Conservation (phyloP, 2,113 vertebrate species). For the Callospermophilus lateralis region DNA sequence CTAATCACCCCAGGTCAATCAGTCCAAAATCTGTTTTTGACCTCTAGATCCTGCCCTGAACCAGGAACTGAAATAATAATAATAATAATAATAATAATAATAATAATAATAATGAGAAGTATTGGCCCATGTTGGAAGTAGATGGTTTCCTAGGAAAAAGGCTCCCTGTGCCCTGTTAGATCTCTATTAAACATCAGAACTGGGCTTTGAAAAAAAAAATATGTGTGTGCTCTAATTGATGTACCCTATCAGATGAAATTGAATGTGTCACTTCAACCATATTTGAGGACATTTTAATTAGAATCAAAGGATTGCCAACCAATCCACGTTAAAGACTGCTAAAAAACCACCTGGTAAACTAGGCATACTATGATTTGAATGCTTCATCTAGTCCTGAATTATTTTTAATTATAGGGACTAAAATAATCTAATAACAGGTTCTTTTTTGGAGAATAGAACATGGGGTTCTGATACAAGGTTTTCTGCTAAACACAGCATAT, state of each 20-base stretch:
- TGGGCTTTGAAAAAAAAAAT: background rate
- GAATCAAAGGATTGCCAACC: conserved; percentile 56
- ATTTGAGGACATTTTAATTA: conserved; percentile 68
- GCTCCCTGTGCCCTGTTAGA: conserved; percentile 26
- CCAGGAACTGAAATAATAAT: conserved; percentile 46
- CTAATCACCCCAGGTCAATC: conserved; percentile 12
- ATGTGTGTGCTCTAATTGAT: background rate
- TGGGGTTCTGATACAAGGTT: background rate
- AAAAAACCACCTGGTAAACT: conserved; percentile 38
- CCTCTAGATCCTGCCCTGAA: conserved; percentile 10
- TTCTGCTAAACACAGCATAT: background rate
- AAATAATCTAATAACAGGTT: conserved; percentile 51
- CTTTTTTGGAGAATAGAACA: conserved; percentile 53
- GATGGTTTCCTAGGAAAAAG: conserved; percentile 26
- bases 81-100: background rate
- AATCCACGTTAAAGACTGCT: conserved; percentile 31
- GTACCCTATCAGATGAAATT: background rate
- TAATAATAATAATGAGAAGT: background rate
- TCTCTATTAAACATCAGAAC: conserved; percentile 40
- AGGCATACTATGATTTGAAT: conserved; percentile 31
- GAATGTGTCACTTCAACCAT: conserved; percentile 52
- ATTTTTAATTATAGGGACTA: conserved; percentile 22
- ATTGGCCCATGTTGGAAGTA: conserved; percentile 25
- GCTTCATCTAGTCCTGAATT: conserved; percentile 57
- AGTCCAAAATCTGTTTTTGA: conserved; percentile 53